A percentile compares a stretch with the other conserved stretches of the same genome.
phyloP scores from a whole-genome alignment of 2,113 vertebrate genomes.

The Larimichthys crocea region DNA sequence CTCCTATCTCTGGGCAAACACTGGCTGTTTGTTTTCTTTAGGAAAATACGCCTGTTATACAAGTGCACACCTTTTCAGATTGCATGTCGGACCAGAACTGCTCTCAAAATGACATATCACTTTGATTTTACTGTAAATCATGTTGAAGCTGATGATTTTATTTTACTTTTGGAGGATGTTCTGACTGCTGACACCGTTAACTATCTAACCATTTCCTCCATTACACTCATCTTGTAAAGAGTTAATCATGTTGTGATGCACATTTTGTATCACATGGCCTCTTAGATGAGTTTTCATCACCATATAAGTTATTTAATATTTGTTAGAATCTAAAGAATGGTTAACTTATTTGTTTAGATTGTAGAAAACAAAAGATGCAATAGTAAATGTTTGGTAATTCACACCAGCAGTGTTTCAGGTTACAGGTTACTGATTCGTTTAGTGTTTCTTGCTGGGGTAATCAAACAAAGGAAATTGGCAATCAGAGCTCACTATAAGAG shows the following conservation, averaged over 20 bases:
- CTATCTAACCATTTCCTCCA: not conserved
- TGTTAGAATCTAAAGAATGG: not conserved
- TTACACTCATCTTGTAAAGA: too few relatives aligned
- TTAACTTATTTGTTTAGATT: not conserved
- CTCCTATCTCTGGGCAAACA: conserved; percentile 84
- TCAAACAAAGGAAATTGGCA: conserved; percentile 70
- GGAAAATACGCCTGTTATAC: conserved; percentile 79
- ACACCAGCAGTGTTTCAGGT: conserved; percentile 16
- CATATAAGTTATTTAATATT: not conserved
- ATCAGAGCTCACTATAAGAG: conserved; percentile 54
- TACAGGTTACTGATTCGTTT: conserved; percentile 62
- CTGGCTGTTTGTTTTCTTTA: conserved; percentile 83
- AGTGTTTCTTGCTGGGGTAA: conserved; percentile 67
- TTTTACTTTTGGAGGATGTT: conserved; percentile 13
- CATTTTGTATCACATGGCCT: conserved; percentile 12
- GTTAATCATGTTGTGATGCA: not conserved
- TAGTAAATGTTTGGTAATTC: not conserved
- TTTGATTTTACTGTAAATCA: conserved; percentile 53
- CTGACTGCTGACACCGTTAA: not conserved
- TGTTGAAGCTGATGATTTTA: not conserved
- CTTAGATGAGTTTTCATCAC: not conserved
- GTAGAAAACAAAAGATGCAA: not conserved
- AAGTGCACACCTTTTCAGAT: conserved; percentile 65
- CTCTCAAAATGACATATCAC: conserved; percentile 62
- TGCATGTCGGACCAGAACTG: conserved; percentile 57